Base-by-base conservation (phyloP, 1,140 invertebrate species). In the Samia ricini region DNA sequence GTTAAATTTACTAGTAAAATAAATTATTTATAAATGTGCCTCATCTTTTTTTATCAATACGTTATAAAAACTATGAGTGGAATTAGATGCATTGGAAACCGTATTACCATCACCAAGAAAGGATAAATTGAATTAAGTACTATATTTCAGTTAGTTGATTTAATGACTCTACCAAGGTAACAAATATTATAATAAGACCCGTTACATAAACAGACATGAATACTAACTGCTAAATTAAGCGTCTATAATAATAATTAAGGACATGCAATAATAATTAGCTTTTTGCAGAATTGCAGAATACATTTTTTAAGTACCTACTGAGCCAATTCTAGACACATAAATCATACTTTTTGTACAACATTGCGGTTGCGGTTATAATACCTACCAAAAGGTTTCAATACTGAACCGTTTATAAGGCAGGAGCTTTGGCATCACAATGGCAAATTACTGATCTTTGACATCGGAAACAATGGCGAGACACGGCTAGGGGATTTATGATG, bases 401-500 rank as follows among this genome's bases (percentile, higher is more conserved):
- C 4, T 68, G 33, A 42, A 42, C 33, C 33, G 33, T 72, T 68
- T 71, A 76, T 74, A 72, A 68, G 71, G 69, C 59, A 69, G 51
- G 22, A 52, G 51, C 51, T n/a, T 22, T 69, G 69, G 74, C 67
- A 73, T 74, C 66, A 83, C 77, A 85, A 87, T 81, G 74, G 82
- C 77, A 85, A 57, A 57, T 87, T 80, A 85, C 74, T 83, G 83
- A 89, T 88, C 86, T 88, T 85, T 89, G 83, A 85, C 85, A 86
- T 85, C 66, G 72, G 72, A 78, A 86, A 88, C 85, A 89, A 89
- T 89, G 81, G 81, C 56, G 74, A 73, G 72, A 72, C 71, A 63
- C 65, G 65, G 74, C 72, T 63, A 67, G 8, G 63, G 68, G 81
- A 89, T 87, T 89, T 89, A 89, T 79, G 82, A 87, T 62, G 82